Percentiles rank a stretch among this genome's conserved stretches.
phyloP scores from a whole-genome alignment of 2,113 vertebrate genomes.

The Saccopteryx bilineata region DNA sequence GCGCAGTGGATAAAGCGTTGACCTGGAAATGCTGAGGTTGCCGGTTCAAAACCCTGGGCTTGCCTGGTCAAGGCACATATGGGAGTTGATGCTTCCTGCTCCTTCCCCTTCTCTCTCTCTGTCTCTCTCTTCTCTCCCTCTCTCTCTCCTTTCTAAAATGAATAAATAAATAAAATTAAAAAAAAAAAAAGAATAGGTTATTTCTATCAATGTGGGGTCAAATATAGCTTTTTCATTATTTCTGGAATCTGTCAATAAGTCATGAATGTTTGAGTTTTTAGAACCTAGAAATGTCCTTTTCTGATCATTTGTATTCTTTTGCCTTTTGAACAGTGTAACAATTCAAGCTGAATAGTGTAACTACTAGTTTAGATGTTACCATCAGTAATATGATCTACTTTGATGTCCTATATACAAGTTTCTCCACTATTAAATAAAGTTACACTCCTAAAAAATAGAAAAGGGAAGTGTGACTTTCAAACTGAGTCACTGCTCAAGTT shows the following conservation, averaged over 20 bases:
- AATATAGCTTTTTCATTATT: background rate
- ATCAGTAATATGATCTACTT: background rate
- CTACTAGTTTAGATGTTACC: background rate
- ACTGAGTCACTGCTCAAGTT: background rate
- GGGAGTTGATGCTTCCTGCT: too few relatives aligned
- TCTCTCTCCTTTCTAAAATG: too few relatives aligned
- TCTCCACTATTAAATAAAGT: background rate
- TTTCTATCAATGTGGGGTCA: background rate
- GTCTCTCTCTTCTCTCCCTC: too few relatives aligned
- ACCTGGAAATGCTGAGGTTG: too few relatives aligned
- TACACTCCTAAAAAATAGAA: background rate
- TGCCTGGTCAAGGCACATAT: too few relatives aligned
- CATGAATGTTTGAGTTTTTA: background rate
- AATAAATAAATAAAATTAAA: too few relatives aligned
- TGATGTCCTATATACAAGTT: background rate
- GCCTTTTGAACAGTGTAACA: background rate
- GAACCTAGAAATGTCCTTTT: background rate
- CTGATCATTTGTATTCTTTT: background rate
- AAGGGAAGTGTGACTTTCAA: background rate
- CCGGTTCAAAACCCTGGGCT: too few relatives aligned
- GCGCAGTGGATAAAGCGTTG: too few relatives aligned
- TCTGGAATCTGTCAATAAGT: background rate
- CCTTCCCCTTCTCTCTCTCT: too few relatives aligned
- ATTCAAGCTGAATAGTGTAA: background rate
- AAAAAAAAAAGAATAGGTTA: background rate